phyloP scores from a whole-genome alignment of 2,888 invertebrate species.

The Caenorhabditis sp. region DNA sequence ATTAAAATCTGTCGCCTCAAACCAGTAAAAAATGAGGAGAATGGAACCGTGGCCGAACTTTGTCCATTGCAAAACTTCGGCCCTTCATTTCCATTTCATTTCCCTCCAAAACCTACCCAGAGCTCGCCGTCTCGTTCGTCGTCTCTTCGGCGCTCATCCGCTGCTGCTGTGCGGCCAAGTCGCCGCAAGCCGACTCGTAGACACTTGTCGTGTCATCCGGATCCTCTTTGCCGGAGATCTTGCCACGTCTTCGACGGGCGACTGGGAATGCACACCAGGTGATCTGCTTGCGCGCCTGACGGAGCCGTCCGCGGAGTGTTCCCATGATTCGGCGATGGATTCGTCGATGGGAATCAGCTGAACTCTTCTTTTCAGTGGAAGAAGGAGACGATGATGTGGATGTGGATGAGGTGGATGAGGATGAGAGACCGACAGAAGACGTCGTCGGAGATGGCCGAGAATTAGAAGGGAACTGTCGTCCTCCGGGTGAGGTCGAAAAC shows the following conservation, averaged over 20 bases:
- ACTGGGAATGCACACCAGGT: constrained; percentile 68
- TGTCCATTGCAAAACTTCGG: background rate
- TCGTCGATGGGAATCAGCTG: too few relatives aligned
- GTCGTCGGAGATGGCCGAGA: background rate
- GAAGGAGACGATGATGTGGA: constrained; percentile 21
- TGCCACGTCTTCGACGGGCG: constrained; percentile 25
- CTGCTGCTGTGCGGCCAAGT: constrained; percentile 20
- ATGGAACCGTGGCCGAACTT: too few relatives aligned
- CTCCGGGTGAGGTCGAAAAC: constrained; percentile 35
- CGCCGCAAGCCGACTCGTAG: constrained; percentile 57
- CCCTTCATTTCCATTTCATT: too few relatives aligned
- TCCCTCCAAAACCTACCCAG: background rate
- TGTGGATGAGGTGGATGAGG: constrained; percentile 23
- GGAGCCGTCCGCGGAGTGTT: constrained; percentile 64
- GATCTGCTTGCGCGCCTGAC: constrained; percentile 65
- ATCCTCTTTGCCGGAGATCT: background rate
- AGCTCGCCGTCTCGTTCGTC: background rate
- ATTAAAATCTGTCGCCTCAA: too few relatives aligned
- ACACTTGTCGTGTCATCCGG: constrained; percentile 38
- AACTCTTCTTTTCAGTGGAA: constrained; percentile 6
- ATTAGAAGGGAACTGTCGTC: background rate
- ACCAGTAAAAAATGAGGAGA: too few relatives aligned
- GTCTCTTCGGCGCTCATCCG: constrained; percentile 26
- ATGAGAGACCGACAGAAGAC: too few relatives aligned
- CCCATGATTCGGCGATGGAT: constrained; percentile 62